These are phyloP conservation scores for Spodoptera picta DNA, from an alignment of 2,888 invertebrate genomes.

Conservation along the genomic window DNA sequence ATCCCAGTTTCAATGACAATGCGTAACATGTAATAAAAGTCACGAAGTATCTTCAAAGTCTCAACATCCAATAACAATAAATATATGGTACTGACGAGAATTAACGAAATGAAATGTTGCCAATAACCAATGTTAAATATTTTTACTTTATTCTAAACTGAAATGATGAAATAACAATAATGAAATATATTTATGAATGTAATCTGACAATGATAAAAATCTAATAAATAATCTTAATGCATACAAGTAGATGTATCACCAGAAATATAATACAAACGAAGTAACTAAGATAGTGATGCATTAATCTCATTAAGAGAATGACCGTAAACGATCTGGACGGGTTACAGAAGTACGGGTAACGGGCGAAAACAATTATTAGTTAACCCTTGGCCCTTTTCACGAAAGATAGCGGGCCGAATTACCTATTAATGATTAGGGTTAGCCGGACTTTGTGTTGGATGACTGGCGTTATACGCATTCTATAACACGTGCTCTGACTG, in stretches of 20 bases:
- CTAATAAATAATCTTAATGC: slow-evolving; percentile 29
- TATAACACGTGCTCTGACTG: slow-evolving; percentile 18
- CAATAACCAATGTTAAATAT: too few species aligned
- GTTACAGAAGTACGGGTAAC: slow-evolving; percentile 64
- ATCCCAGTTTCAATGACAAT: slow-evolving; percentile 26
- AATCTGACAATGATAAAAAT: slow-evolving; percentile 4
- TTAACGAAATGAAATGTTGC: slow-evolving; percentile 13
- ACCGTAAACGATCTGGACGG: slow-evolving; percentile 65
- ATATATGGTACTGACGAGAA: slow-evolving; percentile 5
- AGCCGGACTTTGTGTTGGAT: slow-evolving; percentile 47
- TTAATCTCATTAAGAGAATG: slow-evolving; percentile 69
- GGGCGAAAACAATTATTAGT: slow-evolving; percentile 72
- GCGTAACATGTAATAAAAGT: slow-evolving; percentile 33
- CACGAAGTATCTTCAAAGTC: slow-evolving; percentile 23
- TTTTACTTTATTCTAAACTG: too few species aligned
- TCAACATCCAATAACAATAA: slow-evolving; percentile 31
- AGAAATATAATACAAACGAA: slow-evolving; percentile 35
- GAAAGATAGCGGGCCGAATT: slow-evolving; percentile 64
- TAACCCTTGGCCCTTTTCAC: slow-evolving; percentile 65
- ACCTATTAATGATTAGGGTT: slow-evolving; percentile 65
- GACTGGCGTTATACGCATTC: slow-evolving; percentile 32
- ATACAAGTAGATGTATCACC: slow-evolving; percentile 29
- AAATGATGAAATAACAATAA: too few species aligned
- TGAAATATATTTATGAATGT: too few species aligned
- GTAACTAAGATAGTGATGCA: slow-evolving; percentile 61